These are phyloP conservation scores for Anisognathus igniventris DNA, from an alignment of 2,797 vertebrate species.

Conservation along the genomic window DNA sequence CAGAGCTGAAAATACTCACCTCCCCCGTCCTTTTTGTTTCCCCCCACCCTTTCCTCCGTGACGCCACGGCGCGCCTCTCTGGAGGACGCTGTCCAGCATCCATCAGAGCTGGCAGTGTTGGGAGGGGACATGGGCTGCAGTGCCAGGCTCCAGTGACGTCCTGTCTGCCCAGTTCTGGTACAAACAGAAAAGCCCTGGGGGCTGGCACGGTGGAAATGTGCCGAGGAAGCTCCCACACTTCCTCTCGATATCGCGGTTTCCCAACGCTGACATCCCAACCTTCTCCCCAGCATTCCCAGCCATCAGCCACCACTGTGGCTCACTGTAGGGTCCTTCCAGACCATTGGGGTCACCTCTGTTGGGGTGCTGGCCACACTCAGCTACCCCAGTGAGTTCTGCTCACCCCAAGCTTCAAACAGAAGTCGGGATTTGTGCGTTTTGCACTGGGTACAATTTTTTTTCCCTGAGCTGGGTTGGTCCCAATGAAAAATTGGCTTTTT, in stretches of 20 bases:
- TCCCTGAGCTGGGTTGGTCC: background rate
- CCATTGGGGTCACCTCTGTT: background rate
- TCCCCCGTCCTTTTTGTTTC: background rate
- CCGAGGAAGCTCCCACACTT: constrained; percentile 53
- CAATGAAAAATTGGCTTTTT: constrained; percentile 35
- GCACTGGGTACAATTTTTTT: background rate
- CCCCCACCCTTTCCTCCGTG: constrained; percentile 15
- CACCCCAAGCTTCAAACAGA: background rate
- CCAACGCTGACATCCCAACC: background rate
- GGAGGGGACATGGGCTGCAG: background rate
- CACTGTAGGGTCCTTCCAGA: background rate
- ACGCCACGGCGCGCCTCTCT: background rate
- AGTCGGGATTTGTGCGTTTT: accelerated
- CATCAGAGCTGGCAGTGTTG: accelerated
- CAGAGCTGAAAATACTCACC: background rate
- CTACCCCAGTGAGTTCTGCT: background rate
- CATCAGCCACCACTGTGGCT: background rate
- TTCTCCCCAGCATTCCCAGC: background rate
- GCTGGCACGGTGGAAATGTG: accelerated
- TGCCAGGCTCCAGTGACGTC: constrained; percentile 43
- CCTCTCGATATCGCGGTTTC: background rate
- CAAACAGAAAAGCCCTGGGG: constrained; percentile 23
- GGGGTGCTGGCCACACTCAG: background rate
- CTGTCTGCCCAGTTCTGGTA: constrained; percentile 32
- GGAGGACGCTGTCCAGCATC: background rate